Percentiles rank a stretch among this genome's conserved stretches.
Evolutionary conservation across 2,888 invertebrate species (phyloP).

Genomic region (Scaptomyza flava): DNA sequence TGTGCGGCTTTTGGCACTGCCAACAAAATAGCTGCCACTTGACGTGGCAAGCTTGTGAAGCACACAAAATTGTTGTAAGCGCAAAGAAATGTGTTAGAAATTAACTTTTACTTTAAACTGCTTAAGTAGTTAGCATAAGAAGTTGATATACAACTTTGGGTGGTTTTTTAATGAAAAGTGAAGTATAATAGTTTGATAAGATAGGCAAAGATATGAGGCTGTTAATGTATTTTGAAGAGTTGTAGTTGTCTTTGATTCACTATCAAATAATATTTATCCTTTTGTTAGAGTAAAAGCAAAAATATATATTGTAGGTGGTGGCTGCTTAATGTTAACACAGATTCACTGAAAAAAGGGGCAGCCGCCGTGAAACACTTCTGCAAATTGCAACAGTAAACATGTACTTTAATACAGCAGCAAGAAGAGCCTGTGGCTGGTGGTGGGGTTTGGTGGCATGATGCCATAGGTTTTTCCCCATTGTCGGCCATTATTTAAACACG

Average conservation of each 20-base stretch:
- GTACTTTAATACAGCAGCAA: slow-evolving; percentile 30
- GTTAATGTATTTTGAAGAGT: no score
- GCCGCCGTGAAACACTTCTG: slow-evolving; percentile 29
- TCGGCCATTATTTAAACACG: slow-evolving; percentile 39
- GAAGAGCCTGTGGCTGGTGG: slow-evolving; percentile 3
- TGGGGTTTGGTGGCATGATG: slow-evolving; percentile 5
- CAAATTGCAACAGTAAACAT: slow-evolving; percentile 58
- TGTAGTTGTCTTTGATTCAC: no score
- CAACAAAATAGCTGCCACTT: slow-evolving; percentile 28
- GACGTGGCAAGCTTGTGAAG: not conserved
- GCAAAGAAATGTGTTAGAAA: not conserved
- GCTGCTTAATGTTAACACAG: slow-evolving; percentile 25
- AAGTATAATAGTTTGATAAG: no score
- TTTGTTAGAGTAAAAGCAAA: no score
- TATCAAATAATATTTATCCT: no score
- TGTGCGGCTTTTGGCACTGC: slow-evolving; percentile 12
- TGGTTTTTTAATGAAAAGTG: no score
- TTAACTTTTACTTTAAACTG: slow-evolving; percentile 3
- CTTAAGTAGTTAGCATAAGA: slow-evolving; percentile 1
- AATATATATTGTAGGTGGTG: not conserved
- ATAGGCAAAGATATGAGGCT: no score
- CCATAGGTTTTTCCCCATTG: slow-evolving; percentile 13
- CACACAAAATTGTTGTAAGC: not conserved
- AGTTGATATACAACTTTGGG: not conserved
- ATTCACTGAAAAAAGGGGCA: slow-evolving; percentile 10